Conservation (phyloP, 2,888 invertebrate genomes). For the Gymnocheta viridis region DNA sequence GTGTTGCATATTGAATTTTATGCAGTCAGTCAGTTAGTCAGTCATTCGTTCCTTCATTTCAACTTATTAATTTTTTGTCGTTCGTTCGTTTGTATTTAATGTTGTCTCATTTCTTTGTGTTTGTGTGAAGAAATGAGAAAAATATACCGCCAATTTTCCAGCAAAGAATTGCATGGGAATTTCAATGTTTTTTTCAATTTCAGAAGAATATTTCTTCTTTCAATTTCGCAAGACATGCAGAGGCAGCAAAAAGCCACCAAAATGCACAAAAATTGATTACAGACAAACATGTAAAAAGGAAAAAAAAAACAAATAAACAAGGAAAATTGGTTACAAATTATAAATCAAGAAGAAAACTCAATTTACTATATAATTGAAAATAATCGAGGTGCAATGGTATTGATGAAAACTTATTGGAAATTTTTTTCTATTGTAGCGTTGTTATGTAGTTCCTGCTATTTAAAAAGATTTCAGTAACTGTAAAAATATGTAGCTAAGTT, state of each 20-base stretch:
- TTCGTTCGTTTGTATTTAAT: not conserved
- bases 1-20: conserved; percentile 56
- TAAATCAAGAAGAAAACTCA: conserved; percentile 54
- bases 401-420: not conserved
- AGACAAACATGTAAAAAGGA: not conserved
- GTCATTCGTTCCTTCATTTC: conserved; percentile 20
- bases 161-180: conserved; percentile 36
- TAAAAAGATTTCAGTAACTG: not conserved
- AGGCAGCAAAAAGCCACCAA: not conserved
- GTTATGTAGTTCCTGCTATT: not conserved
- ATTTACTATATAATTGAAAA: conserved; percentile 56
- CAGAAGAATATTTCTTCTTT: conserved; percentile 27
- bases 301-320: conserved; percentile 15
- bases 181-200: not conserved
- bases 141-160: conserved; percentile 15
- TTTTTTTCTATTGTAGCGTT: not conserved
- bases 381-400: conserved; percentile 23
- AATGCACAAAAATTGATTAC: conserved; percentile 45
- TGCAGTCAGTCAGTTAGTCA: no score
- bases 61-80: conserved; percentile 10
- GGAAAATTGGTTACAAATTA: conserved; percentile 63
- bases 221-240: not conserved
- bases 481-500: not conserved
- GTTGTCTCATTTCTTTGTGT: not conserved
- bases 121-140: conserved; percentile 11